Conservation (phyloP, 1,140 invertebrate genomes). For the Paraescarpia echinospica region DNA sequence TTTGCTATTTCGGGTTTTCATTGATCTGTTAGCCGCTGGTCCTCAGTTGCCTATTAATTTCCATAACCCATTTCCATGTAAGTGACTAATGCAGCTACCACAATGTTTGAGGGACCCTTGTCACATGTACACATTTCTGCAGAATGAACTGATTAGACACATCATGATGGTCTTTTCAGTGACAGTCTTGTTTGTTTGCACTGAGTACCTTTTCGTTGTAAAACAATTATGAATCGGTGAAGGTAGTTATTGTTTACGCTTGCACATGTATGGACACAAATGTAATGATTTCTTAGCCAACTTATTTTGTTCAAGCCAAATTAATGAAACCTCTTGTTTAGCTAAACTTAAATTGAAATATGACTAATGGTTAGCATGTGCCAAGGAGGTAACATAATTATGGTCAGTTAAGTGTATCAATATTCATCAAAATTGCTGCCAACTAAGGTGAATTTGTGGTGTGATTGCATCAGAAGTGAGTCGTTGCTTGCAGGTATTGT, state of each 20-base stretch:
- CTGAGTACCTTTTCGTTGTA: not conserved
- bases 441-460: too few relatives aligned
- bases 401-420: too few relatives aligned
- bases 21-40: not conserved
- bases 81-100: not conserved
- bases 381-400: too few relatives aligned
- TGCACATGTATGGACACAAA: too few relatives aligned
- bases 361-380: too few relatives aligned
- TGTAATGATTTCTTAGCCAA: too few relatives aligned
- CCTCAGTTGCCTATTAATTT: not conserved
- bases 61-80: not conserved
- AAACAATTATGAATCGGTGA: not conserved
- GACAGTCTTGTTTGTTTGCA: not conserved
- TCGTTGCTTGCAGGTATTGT: constrained; percentile 56
- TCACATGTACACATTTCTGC: not conserved
- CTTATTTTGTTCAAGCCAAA: too few relatives aligned
- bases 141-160: not conserved
- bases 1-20: not conserved
- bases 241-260: too few relatives aligned
- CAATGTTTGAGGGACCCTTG: not conserved
- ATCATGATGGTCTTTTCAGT: not conserved
- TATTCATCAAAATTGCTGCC: too few relatives aligned
- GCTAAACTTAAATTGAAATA: too few relatives aligned
- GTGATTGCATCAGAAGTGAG: too few relatives aligned
- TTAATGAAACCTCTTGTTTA: too few relatives aligned